Evolutionary conservation across 2,888 invertebrate genomes (phyloP).

Genomic region (Drosophila ezoana): DNA sequence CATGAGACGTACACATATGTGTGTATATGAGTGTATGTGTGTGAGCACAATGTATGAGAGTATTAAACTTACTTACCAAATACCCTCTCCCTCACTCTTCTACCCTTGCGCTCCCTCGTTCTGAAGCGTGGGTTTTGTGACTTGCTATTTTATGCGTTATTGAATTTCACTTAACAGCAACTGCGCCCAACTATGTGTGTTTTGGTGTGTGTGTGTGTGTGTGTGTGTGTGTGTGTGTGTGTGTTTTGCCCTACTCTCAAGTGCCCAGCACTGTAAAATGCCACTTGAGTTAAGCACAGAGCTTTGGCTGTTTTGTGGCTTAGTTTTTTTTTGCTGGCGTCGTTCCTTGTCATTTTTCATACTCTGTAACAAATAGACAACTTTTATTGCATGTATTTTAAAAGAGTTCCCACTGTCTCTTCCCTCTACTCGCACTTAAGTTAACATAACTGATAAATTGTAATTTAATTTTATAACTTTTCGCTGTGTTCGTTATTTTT

Average conservation of each 20-base stretch:
- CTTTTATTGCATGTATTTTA: not conserved
- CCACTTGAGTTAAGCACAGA: slow-evolving; percentile 55
- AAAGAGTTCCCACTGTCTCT: not conserved
- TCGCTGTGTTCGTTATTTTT: too few species aligned
- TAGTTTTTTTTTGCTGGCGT: slow-evolving; percentile 18
- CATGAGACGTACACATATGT: slow-evolving; percentile 4
- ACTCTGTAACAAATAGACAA: slow-evolving; percentile 15
- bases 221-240: slow-evolving; percentile 6
- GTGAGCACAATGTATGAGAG: slow-evolving; percentile 25
- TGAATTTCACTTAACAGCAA: slow-evolving; percentile 78
- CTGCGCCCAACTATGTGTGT: slow-evolving; percentile 39
- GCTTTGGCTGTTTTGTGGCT: slow-evolving; percentile 35
- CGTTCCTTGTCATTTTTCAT: slow-evolving; percentile 4
- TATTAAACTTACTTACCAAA: slow-evolving; percentile 13
- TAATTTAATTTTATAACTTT: not conserved
- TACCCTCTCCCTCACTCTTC: not conserved
- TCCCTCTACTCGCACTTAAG: not conserved
- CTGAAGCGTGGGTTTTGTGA: slow-evolving; percentile 46
- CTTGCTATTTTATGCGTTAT: slow-evolving; percentile 77
- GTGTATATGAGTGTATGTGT: not conserved
- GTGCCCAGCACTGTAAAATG: slow-evolving; percentile 53
- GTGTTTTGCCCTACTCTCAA: slow-evolving; percentile 37
- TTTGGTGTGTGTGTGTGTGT: slow-evolving; percentile 5
- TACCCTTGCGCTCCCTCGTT: slow-evolving; percentile 1
- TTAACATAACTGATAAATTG: not conserved